Conservation (phyloP, 2,113 vertebrate genomes). For the Centrocercus urophasianus region DNA sequence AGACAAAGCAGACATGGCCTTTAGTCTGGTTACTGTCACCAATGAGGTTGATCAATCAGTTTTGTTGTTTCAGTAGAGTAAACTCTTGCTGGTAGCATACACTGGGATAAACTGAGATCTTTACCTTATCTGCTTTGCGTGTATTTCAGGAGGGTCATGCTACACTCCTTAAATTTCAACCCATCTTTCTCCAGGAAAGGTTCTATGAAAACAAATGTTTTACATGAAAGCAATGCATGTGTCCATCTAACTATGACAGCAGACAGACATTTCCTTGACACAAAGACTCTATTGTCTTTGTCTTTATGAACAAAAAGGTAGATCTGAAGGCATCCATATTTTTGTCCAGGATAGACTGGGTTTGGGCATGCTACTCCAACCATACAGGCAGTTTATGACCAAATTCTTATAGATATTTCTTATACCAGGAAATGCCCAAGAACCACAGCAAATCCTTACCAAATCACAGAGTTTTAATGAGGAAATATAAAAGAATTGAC, state of each 20-base stretch:
- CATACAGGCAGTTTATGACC: not conserved
- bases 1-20: not conserved
- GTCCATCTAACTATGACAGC: not conserved
- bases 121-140: not conserved
- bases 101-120: not conserved
- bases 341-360: not conserved
- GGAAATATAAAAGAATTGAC: conserved; percentile 2
- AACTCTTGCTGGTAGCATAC: not conserved
- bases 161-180: not conserved
- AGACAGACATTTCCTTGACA: not conserved
- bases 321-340: not conserved
- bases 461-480: not conserved
- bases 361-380: not conserved
- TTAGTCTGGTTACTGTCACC: accelerated
- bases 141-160: not conserved
- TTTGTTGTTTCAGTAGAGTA: not conserved
- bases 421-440: not conserved
- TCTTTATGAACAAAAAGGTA: not conserved
- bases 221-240: not conserved
- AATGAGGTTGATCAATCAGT: not conserved
- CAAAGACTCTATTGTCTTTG: not conserved
- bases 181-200: not conserved
- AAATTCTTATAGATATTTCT: not conserved
- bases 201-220: not conserved
- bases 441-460: not conserved